Evolutionary conservation across 2,113 vertebrate genomes (phyloP).

Genomic region (Eulacestoma nigropectus): DNA sequence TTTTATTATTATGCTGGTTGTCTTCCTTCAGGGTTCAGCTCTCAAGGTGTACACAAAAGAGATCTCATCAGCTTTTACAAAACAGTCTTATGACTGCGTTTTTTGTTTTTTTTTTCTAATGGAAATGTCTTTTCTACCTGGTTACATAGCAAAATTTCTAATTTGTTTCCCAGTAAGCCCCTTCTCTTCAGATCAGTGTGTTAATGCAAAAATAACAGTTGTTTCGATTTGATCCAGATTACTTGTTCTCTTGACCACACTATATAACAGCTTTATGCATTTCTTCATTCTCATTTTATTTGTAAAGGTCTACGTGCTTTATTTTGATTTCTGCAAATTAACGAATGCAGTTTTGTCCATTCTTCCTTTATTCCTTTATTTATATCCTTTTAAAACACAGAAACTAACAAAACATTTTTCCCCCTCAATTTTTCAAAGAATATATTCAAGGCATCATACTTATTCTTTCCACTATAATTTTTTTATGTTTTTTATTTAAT

Average conservation of each 20-base stretch:
- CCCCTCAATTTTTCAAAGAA: neutral
- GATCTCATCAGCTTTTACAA: neutral
- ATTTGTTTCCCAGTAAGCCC: accelerated
- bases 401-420: accelerated
- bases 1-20: neutral
- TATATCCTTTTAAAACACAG: neutral
- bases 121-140: neutral
- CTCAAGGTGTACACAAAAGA: accelerated
- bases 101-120: neutral
- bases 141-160: neutral
- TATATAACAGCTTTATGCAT: neutral
- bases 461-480: neutral
- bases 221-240: neutral
- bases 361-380: neutral
- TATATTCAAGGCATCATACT: neutral
- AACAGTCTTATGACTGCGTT: neutral
- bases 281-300: neutral
- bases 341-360: neutral
- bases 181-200: neutral
- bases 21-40: neutral
- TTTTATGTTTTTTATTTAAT: neutral
- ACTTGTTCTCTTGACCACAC: neutral
- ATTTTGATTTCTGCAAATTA: neutral
- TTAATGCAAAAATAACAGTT: neutral
- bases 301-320: neutral